Base-by-base conservation (phyloP, 2,113 vertebrate species). In the Ariopsis seemanni region DNA sequence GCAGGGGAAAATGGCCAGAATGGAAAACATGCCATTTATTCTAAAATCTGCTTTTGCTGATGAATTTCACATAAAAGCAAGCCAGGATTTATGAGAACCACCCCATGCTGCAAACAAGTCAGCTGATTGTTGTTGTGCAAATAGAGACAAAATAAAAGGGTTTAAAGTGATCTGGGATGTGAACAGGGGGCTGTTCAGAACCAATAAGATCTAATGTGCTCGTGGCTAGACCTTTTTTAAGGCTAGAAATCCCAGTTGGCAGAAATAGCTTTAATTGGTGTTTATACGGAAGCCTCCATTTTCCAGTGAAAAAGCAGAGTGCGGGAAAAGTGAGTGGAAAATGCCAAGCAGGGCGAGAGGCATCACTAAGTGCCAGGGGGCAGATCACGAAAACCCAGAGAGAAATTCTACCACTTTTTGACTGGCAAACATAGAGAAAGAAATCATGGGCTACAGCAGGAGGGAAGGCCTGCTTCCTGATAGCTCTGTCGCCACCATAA, bases 401-500 rank as follows among this genome's bases (percentile, higher is more conserved):
- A 83, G 62, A 79, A 42, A 84, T 84, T 85, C 85, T 81, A 82
- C 74, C 17, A 58, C 18, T 75, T 69, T 81, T 81, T 42, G 79
- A 89, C 20, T 50, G 18, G 71, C 80, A n/a, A 27, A 79, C n/a
- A 80, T 12, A 89, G 48, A 89, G 77, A 81, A 63, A 62, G 63
- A 79, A 72, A 57, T 65, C 48, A 50, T 87, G 53, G 53, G 82
- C 83, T 87, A 79, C 34, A 79, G 50, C 65, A 52, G 85, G 60
- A 69, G 87, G 88, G 69, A 91, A 88, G 83, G 72, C 86, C 78
- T 55, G 62, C 74, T 84, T 77, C 85, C 87, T 69, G 86, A 82
- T 79, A 77, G 83, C 87, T 34, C 75, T 82, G 77, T 87, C 60
- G 67, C 87, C 74, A 62, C 85, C 84, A 82, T 84, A 83, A 90